These are phyloP conservation scores for Criorhina ranunculi DNA, from an alignment of 2,888 invertebrate species.

Conservation along the genomic window DNA sequence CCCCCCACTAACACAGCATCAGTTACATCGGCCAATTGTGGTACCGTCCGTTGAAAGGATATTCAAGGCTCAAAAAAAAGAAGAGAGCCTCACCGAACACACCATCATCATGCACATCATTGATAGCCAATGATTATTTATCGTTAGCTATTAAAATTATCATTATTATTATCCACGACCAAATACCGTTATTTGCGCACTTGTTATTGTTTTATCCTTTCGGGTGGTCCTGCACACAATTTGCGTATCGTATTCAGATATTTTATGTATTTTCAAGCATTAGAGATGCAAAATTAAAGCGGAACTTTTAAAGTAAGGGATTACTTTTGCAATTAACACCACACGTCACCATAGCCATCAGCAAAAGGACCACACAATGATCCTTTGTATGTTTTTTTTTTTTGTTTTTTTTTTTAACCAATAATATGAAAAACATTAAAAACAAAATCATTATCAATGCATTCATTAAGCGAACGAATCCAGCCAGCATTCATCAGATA, in stretches of 20 bases:
- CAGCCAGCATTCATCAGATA: constrained; percentile 72
- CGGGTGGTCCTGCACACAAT: background rate
- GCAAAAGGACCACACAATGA: constrained; percentile 69
- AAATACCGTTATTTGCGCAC: constrained; percentile 29
- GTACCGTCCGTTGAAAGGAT: constrained; percentile 43
- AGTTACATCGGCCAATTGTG: constrained; percentile 16
- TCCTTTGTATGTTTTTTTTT: constrained; percentile 59
- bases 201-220: constrained; percentile 61
- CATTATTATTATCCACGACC: constrained; percentile 63
- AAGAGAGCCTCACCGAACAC: constrained; percentile 1
- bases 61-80: constrained; percentile 19
- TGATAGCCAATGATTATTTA: constrained; percentile 69
- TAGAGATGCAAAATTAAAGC: constrained; percentile 51
- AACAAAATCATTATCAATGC: constrained; percentile 74
- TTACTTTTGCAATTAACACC: constrained; percentile 73
- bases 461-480: constrained; percentile 72
- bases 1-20: background rate
- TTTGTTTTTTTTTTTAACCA: constrained; percentile 54
- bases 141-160: constrained; percentile 71
- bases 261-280: constrained; percentile 31
- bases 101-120: constrained; percentile 44
- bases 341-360: constrained; percentile 59
- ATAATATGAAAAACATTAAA: constrained; percentile 44
- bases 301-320: constrained; percentile 35
- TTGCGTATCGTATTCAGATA: background rate